Percentiles rank a stretch among this genome's conserved stretches.
Evolutionary conservation across 2,888 invertebrate species (phyloP).

Genomic region (Protodeltote pygarga): DNA sequence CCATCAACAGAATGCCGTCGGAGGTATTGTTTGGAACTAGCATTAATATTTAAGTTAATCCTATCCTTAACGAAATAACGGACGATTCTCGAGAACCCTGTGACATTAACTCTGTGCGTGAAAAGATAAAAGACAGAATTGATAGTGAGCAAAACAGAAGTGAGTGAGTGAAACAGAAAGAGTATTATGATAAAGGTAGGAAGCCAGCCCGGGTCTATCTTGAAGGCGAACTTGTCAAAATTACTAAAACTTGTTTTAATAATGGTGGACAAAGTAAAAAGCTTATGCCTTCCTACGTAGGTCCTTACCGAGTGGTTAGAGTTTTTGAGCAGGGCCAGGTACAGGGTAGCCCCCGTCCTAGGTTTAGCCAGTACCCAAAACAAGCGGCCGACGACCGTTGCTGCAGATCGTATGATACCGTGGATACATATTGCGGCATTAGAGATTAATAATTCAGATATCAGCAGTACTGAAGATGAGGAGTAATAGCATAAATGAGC

Average conservation of each 20-base stretch:
- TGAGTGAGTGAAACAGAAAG: slow-evolving; percentile 24
- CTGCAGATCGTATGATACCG: neutral
- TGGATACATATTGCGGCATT: neutral
- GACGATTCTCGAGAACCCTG: neutral
- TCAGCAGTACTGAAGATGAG: too few species aligned
- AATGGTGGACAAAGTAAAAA: slow-evolving; percentile 43
- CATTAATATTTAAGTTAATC: neutral
- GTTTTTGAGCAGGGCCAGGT: slow-evolving; percentile 33
- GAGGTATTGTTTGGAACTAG: slow-evolving; percentile 1
- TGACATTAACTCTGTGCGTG: slow-evolving; percentile 18
- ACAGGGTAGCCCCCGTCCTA: slow-evolving; percentile 3
- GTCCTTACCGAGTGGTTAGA: slow-evolving; percentile 24
- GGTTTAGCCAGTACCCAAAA: neutral
- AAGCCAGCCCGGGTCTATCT: slow-evolving; percentile 22
- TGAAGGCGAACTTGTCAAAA: slow-evolving; percentile 37
- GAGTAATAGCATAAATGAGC: too few species aligned
- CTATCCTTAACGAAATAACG: neutral
- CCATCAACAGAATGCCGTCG: neutral
- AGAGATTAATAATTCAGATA: too few species aligned
- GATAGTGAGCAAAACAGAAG: slow-evolving; percentile 26
- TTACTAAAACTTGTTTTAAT: slow-evolving; percentile 19
- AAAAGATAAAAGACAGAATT: slow-evolving; percentile 16
- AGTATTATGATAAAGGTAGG: slow-evolving; percentile 21
- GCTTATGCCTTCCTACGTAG: slow-evolving; percentile 25
- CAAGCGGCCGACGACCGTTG: neutral